A percentile compares a stretch with the other conserved stretches of the same genome.
These are phyloP conservation scores for Aphelinus certus DNA, from an alignment of 1,140 invertebrate genomes.

Conservation along the genomic window DNA sequence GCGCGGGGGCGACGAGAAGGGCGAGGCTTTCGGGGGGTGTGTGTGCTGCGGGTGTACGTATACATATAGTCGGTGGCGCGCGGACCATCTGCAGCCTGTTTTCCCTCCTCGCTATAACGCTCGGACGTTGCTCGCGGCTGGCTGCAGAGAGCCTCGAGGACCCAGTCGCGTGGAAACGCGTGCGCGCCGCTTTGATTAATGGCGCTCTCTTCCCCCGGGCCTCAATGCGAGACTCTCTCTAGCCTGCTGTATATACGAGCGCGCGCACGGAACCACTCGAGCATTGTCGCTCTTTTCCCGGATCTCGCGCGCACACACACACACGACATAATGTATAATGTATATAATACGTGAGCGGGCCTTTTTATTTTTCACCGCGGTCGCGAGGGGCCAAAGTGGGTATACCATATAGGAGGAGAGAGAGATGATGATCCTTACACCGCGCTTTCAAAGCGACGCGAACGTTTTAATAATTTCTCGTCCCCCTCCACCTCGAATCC, in stretches of 20 bases:
- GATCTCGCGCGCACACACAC: background rate
- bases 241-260: no score
- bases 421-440: no score
- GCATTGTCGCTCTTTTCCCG: conserved; percentile 29
- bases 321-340: conserved; percentile 22
- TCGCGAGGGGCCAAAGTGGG: no score
- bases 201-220: conserved; percentile 11
- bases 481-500: background rate
- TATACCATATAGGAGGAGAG: no score
- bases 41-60: no score
- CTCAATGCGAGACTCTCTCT: no score
- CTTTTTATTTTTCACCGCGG: conserved; percentile 3
- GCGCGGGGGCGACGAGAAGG: no score
- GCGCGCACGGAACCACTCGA: background rate
- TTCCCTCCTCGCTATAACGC: background rate
- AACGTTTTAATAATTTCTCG: conserved; percentile 15
- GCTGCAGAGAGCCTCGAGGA: conserved; percentile 13
- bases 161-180: conserved; percentile 44
- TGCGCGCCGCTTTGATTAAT: conserved; percentile 45
- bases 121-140: background rate
- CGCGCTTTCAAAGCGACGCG: background rate
- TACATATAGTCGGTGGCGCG: conserved; percentile 16
- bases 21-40: no score
- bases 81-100: conserved; percentile 43
- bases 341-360: background rate